Base-by-base conservation (phyloP, 2,797 vertebrate species). In the Onychomys arenicola region DNA sequence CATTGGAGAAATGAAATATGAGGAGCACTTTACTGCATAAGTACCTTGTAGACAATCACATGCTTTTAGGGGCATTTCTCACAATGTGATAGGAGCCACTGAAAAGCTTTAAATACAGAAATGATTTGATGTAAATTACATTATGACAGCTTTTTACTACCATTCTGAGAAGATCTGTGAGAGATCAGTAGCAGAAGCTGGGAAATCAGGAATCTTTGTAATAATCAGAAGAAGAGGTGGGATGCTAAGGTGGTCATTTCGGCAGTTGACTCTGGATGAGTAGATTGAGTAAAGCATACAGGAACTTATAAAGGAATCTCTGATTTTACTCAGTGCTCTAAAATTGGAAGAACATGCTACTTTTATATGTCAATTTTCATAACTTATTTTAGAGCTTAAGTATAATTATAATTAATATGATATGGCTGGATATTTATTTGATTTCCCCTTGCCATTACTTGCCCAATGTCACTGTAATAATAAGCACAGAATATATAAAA, bases 381-480 rank as follows among this genome's bases (percentile, higher is more conserved):
- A 10, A 65, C 52, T 81, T 52, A 8, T 34, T 63, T 46, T 84
- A 16, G 78, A 43, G n/a, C 7, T 46, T 63, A 1, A 34, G 59
- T 90, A 12, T 89, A 34, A 76, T 43, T 63, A 93, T 46, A 85
- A 71, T 49, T 73, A 63, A 73, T n/a, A 86, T 80, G 8, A 7
- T 49, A 69, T 78, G 77, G 6, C 11, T 90, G 73, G 91, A 13
- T 90, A 40, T 49, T 57, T 76, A n/a, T 83, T 34, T 81, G 77
- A 46, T 91, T 94, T 97, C 94, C 49, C 8, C 46, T 85, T 85
- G 2, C 11, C 29, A 40, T 82, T 78, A 43, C 25, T 94, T 95
- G 90, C 11, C 19, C 37, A 80, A 94, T 46, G 81, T 63, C 43
- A 19, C 6, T 87, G 2, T 76, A 40, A 4, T 65, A 71, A 84